Conservation (phyloP, 2,888 invertebrate genomes). For the Sinotaia quadrata region DNA sequence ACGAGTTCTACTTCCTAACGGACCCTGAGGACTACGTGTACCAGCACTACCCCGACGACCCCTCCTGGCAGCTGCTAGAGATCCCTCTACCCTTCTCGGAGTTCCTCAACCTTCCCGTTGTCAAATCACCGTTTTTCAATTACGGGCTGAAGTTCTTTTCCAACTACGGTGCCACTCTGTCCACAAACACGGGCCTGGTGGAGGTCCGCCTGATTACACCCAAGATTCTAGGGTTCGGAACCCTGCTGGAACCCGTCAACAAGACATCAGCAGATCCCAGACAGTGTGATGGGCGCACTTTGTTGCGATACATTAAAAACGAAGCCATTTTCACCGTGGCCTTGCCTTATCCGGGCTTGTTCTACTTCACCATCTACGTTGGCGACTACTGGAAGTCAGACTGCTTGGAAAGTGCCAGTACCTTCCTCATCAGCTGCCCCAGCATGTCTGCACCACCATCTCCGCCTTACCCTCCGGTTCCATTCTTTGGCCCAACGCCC, state of each 20-base stretch:
- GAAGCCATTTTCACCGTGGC: conserved; percentile 70
- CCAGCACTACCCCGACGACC: conserved; percentile 71
- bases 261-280: conserved; percentile 48
- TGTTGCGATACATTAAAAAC: conserved; percentile 62
- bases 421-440: conserved; percentile 65
- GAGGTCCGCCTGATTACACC: conserved; percentile 64
- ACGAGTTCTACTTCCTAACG: conserved; percentile 72
- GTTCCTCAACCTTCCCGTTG: conserved; percentile 73
- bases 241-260: conserved; percentile 58
- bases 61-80: conserved; percentile 73
- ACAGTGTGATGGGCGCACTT: conserved; percentile 57
- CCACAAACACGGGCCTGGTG: conserved; percentile 62
- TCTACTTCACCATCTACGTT: conserved; percentile 72
- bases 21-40: conserved; percentile 71
- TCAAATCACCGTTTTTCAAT: conserved; percentile 74
- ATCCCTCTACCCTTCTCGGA: conserved; percentile 73
- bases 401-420: conserved; percentile 68
- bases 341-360: conserved; percentile 71
- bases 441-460: conserved; percentile 53
- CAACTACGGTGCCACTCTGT: conserved; percentile 63
- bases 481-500: conserved; percentile 66
- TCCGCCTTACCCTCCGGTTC: conserved; percentile 63
- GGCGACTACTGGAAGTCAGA: conserved; percentile 67
- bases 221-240: conserved; percentile 64
- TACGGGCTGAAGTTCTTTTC: conserved; percentile 63